A percentile compares a stretch with the other conserved stretches of the same genome.
These are phyloP conservation scores for Hirudinaria manillensis DNA, from an alignment of 2,888 invertebrate genomes.

Conservation along the genomic window DNA sequence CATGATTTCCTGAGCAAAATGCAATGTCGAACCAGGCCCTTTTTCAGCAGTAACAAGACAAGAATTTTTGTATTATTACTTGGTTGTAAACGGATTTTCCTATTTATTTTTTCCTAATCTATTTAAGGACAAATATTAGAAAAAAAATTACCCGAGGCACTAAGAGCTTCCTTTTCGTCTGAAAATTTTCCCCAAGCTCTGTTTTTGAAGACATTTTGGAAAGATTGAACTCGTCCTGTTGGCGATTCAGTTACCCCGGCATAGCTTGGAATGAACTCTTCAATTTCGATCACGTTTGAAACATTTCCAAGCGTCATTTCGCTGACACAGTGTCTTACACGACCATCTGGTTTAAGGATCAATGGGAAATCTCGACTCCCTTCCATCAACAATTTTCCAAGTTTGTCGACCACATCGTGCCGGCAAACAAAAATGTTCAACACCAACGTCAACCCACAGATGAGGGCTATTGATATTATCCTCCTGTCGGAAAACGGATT, in stretches of 20 bases:
- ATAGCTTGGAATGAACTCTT: background rate
- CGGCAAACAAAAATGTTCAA: too few species aligned
- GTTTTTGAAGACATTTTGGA: background rate
- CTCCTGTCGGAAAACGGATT: too few species aligned
- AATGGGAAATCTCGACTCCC: background rate
- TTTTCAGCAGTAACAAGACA: background rate
- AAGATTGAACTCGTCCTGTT: background rate
- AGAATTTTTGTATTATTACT: background rate
- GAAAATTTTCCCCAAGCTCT: conserved; percentile 6
- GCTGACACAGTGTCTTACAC: background rate
- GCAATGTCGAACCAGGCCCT: conserved; percentile 36
- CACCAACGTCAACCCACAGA: too few species aligned
- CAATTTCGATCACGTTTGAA: background rate
- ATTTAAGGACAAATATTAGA: background rate
- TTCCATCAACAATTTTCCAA: too few species aligned
- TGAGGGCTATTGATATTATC: too few species aligned
- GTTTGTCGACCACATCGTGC: too few species aligned
- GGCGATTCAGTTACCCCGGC: background rate
- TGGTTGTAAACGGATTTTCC: background rate
- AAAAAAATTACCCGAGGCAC: background rate
- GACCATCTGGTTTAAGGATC: background rate
- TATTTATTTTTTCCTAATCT: background rate
- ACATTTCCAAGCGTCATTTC: background rate
- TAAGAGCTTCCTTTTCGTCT: background rate
- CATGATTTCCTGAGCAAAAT: conserved; percentile 33